Evolutionary conservation across 2,888 invertebrate species (phyloP).

Genomic region (Beris chalybata): DNA sequence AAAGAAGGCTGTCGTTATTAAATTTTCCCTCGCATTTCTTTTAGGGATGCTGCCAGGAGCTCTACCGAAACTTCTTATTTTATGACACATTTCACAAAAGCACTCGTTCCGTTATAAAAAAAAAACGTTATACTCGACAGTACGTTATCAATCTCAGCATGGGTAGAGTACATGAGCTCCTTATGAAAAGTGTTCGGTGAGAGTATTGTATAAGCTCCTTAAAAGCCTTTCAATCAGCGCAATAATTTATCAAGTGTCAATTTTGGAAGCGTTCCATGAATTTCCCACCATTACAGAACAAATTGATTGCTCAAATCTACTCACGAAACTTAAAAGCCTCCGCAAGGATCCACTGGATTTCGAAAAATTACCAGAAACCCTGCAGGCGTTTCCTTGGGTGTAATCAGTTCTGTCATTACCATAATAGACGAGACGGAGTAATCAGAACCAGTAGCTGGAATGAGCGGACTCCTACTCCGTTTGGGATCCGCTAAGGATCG

Average conservation of each 20-base stretch:
- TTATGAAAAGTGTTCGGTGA: constrained; percentile 2
- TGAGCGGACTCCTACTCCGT: constrained; percentile 5
- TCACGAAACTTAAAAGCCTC: constrained; percentile 8
- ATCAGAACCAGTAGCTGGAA: constrained; percentile 22
- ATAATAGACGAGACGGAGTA: constrained; percentile 29
- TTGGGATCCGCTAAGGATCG: background rate
- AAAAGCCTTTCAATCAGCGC: constrained; percentile 26
- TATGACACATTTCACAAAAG: no score
- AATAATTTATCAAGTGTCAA: constrained; percentile 28
- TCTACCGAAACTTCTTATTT: no score
- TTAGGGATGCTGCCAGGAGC: no score
- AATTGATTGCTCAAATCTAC: constrained; percentile 16
- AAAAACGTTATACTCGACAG: no score
- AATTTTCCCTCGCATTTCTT: no score
- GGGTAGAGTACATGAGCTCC: background rate
- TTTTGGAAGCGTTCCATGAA: constrained; percentile 23
- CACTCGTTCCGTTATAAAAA: no score
- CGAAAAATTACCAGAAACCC: background rate
- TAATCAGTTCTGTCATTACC: constrained; percentile 20
- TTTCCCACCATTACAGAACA: constrained; percentile 21
- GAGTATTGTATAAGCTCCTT: background rate
- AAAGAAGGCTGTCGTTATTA: no score
- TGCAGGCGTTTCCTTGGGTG: background rate
- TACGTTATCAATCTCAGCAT: no score
- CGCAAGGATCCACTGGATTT: background rate